Percentiles rank a stretch among this genome's conserved stretches.
Evolutionary conservation across 2,797 vertebrate genomes (phyloP).

Genomic region (Cetoscarus ocellatus): DNA sequence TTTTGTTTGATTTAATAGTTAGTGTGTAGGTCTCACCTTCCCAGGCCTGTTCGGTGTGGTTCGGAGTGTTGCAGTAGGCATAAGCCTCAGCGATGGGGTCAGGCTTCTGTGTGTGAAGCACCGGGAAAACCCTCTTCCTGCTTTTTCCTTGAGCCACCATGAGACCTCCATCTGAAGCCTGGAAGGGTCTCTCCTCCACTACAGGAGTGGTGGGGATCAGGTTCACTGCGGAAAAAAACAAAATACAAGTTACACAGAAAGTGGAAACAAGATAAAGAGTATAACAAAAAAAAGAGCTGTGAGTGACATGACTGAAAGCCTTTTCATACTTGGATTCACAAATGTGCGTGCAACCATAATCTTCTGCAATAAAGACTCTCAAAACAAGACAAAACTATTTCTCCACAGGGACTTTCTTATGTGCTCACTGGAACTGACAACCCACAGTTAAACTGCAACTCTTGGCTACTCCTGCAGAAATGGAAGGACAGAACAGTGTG

Average conservation of each 20-base stretch:
- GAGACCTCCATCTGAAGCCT: slow-evolving; percentile 38
- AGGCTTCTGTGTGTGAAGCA: slow-evolving; percentile 84
- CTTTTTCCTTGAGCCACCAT: slow-evolving; percentile 82
- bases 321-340: background rate
- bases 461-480: background rate
- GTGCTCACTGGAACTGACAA: background rate
- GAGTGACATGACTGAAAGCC: background rate
- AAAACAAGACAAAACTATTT: background rate
- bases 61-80: slow-evolving; percentile 94
- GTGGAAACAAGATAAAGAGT: background rate
- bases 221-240: slow-evolving; percentile 86
- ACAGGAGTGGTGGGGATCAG: slow-evolving; percentile 87
- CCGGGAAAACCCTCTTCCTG: slow-evolving; percentile 92
- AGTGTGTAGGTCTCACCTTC: slow-evolving; percentile 88
- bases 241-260: background rate
- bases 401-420: background rate
- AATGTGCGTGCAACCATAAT: background rate
- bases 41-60: slow-evolving; percentile 89
- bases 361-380: background rate
- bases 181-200: slow-evolving; percentile 79
- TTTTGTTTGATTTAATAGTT: background rate
- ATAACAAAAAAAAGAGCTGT: background rate
- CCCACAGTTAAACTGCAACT: background rate
- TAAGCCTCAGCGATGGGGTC: slow-evolving; percentile 91
- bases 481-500: background rate